These are phyloP conservation scores for Alcis repandata DNA, from an alignment of 2,888 invertebrate species.

Conservation along the genomic window DNA sequence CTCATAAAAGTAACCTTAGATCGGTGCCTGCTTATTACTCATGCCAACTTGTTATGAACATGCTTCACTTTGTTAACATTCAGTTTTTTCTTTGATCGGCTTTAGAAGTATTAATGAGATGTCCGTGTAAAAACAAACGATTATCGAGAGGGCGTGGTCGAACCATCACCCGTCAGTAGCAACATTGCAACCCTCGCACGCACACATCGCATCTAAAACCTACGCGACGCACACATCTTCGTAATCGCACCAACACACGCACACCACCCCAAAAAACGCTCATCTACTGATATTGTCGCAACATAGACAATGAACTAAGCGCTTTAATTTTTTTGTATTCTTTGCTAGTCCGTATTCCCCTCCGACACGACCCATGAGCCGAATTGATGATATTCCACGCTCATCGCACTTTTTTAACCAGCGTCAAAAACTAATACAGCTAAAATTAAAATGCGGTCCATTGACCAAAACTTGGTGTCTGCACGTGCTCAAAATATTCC, in stretches of 20 bases:
- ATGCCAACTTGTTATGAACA: neutral
- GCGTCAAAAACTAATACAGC: slow-evolving; percentile 33
- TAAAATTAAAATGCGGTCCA: slow-evolving; percentile 48
- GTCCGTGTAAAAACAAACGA: slow-evolving; percentile 69
- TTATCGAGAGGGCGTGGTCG: slow-evolving; percentile 77
- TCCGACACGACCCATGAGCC: slow-evolving; percentile 55
- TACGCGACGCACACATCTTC: slow-evolving; percentile 42
- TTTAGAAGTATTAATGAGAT: slow-evolving; percentile 46
- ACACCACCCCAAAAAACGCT: slow-evolving; percentile 65
- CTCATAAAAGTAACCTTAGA: no score
- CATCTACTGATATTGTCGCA: slow-evolving; percentile 62
- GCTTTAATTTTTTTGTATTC: slow-evolving; percentile 80
- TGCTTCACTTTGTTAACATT: neutral
- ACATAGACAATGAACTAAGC: slow-evolving; percentile 79
- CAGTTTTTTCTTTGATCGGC: slow-evolving; percentile 11
- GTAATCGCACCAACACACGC: slow-evolving; percentile 59
- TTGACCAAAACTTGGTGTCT: slow-evolving; percentile 43
- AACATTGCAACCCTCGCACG: slow-evolving; percentile 67
- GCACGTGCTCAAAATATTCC: slow-evolving; percentile 40
- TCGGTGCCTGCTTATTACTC: no score
- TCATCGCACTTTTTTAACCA: slow-evolving; percentile 29
- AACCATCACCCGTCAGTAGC: slow-evolving; percentile 70
- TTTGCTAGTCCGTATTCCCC: slow-evolving; percentile 74
- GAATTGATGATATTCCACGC: slow-evolving; percentile 35
- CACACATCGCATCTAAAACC: slow-evolving; percentile 31